These are phyloP conservation scores for Xestia sexstrigata DNA, from an alignment of 2,888 invertebrate species.

Conservation along the genomic window DNA sequence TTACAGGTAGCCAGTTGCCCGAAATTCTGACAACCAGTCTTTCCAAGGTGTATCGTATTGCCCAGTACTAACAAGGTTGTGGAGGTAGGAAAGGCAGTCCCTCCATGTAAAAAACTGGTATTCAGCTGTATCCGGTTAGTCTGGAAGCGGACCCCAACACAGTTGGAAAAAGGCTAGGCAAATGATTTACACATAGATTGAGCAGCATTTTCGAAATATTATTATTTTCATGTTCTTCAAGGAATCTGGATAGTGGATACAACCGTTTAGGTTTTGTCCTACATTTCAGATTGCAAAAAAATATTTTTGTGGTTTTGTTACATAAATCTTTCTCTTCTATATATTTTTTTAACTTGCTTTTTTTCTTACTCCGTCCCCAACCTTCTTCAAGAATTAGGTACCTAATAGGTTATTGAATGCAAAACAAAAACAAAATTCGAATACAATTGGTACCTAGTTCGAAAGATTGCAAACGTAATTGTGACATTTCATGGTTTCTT, in stretches of 20 bases:
- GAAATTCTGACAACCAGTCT: too few relatives aligned
- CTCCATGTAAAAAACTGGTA: too few relatives aligned
- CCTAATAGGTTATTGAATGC: too few relatives aligned
- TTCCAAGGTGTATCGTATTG: too few relatives aligned
- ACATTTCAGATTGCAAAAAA: neutral
- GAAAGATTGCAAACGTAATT: neutral
- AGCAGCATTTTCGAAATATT: neutral
- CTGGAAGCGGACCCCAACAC: too few relatives aligned
- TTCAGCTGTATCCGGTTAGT: too few relatives aligned
- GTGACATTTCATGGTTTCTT: constrained; percentile 5
- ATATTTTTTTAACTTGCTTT: neutral
- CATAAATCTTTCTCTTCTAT: neutral
- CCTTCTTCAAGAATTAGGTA: too few relatives aligned
- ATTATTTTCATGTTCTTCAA: neutral
- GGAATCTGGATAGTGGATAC: neutral
- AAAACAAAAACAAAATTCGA: neutral
- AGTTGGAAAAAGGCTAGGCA: too few relatives aligned
- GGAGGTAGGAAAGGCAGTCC: too few relatives aligned
- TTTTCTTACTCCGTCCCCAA: neutral
- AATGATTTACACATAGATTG: neutral
- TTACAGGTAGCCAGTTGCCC: too few relatives aligned
- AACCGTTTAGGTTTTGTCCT: neutral
- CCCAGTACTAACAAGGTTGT: too few relatives aligned
- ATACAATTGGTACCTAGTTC: neutral
- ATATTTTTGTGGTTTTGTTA: neutral